These are phyloP conservation scores for Brachionus paranguensis DNA, from an alignment of 1,140 invertebrate species.

Conservation along the genomic window DNA sequence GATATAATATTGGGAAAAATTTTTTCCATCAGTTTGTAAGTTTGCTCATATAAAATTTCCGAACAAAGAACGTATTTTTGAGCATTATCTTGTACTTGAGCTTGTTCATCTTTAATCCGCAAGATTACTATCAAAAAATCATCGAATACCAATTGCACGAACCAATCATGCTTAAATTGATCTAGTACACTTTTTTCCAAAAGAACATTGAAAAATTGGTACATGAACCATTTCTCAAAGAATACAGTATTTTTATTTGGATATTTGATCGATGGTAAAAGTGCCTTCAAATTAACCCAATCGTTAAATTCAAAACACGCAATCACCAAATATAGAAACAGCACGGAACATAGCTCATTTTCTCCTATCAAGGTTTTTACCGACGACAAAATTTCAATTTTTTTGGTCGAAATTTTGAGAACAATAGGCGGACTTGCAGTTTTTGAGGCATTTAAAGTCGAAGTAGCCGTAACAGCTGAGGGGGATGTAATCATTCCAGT, in stretches of 20 bases:
- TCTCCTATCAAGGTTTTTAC: not conserved
- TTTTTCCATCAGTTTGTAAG: constrained; percentile 26
- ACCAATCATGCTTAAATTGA: constrained; percentile 40
- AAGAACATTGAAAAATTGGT: constrained; percentile 9
- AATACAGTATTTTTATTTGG: constrained; percentile 3
- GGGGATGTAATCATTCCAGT: not conserved
- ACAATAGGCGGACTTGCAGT: constrained; percentile 30
- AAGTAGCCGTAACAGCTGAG: not conserved
- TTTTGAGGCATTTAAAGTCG: not conserved
- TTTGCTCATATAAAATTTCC: not conserved
- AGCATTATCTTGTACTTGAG: not conserved
- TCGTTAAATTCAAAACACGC: constrained; percentile 33
- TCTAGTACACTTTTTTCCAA: constrained; percentile 1
- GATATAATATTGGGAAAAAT: not conserved
- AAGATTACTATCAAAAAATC: constrained; percentile 17
- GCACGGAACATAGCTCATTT: constrained; percentile 27
- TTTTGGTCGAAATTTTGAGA: constrained; percentile 26
- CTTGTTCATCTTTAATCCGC: constrained; percentile 10
- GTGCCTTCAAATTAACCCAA: constrained; percentile 32
- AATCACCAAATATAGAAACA: constrained; percentile 9
- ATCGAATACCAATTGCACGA: constrained; percentile 30
- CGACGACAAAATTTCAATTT: constrained; percentile 18
- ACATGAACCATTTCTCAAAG: constrained; percentile 30
- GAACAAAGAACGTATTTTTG: not conserved
- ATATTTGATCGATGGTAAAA: constrained; percentile 1